phyloP scores from a whole-genome alignment of 2,797 vertebrate genomes.

The Choloepus didactylus region DNA sequence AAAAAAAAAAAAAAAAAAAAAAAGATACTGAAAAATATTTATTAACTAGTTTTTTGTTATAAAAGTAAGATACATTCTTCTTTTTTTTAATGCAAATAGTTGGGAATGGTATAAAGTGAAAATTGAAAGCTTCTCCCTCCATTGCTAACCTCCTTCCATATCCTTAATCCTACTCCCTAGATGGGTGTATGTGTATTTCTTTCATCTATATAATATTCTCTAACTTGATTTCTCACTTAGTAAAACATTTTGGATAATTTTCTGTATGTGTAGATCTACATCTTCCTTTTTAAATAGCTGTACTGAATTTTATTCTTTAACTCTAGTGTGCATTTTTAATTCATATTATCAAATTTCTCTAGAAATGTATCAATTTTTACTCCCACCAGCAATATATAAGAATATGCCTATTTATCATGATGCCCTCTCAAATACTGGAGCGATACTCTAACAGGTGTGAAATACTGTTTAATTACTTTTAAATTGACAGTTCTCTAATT shows the following conservation, averaged over 20 bases:
- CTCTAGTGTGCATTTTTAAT: background rate
- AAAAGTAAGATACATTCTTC: background rate
- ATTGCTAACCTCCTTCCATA: background rate
- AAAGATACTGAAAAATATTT: background rate
- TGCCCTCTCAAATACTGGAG: background rate
- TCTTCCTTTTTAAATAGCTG: too few relatives aligned
- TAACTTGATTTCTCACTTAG: background rate
- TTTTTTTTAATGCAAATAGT: background rate
- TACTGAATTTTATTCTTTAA: background rate
- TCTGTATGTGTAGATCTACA: fast-evolving
- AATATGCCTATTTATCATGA: background rate
- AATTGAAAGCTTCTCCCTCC: too few relatives aligned
- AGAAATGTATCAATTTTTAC: background rate
- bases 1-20: too few relatives aligned
- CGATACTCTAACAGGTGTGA: background rate
- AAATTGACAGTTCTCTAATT: background rate
- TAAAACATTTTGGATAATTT: background rate
- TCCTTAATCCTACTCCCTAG: background rate
- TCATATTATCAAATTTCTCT: background rate
- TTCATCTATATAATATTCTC: background rate
- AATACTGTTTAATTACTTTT: background rate
- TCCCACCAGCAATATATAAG: background rate
- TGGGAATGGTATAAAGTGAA: background rate
- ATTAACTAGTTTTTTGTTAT: background rate
- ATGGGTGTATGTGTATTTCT: background rate